Evolutionary conservation across 1,140 invertebrate species (phyloP), one percentile per base, ranked within the genome.

Genomic region (Drosophila paulistorum): DNA sequence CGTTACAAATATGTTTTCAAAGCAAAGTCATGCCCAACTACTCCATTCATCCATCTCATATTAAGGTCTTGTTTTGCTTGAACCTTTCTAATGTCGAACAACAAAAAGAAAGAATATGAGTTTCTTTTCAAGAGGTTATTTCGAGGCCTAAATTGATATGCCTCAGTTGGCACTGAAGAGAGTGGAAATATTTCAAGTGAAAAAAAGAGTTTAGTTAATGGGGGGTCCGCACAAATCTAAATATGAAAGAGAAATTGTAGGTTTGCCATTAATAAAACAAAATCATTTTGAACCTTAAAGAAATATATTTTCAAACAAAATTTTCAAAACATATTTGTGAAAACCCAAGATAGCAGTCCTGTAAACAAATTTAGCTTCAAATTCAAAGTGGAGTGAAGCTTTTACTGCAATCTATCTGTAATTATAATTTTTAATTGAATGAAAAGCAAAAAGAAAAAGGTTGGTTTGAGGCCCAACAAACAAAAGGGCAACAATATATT

Each of bases 1-100:
- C 84, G 83, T 89, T 86, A 82, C 83, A 82, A 83, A 87, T 80
- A 78, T 87, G 83, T 87, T 87, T 89, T 89, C 77, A 87, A 80
- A 87, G 83, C 83, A 87, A 87, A 87, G 84, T 87, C 83, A 89
- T 83, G 70, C 17, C 71, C 54, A 60, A 68, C 58, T 66, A 42
- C 48, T 20, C 30, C 30, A 30, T 58, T 42, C 13, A n/a, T 48
- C 65, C 45, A 77, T 66, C 35, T 55, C 42, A 10, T n/a, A 14
- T 26, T 14, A 62, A 62, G 41, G 23, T 65, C 48, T 48, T 51
- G 33, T 35, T 37, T 59, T 59, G 54, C 55, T 54, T 59, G 55
- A 33, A 64, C 76, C 84, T 83, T 83, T 89, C 84, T 87, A 87
- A 86, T 86, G 79, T 79, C 71, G 59, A 79, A 71, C 30, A 86